Conservation (phyloP, 2,888 invertebrate species). For the Pristionchus fissidentatus region DNA sequence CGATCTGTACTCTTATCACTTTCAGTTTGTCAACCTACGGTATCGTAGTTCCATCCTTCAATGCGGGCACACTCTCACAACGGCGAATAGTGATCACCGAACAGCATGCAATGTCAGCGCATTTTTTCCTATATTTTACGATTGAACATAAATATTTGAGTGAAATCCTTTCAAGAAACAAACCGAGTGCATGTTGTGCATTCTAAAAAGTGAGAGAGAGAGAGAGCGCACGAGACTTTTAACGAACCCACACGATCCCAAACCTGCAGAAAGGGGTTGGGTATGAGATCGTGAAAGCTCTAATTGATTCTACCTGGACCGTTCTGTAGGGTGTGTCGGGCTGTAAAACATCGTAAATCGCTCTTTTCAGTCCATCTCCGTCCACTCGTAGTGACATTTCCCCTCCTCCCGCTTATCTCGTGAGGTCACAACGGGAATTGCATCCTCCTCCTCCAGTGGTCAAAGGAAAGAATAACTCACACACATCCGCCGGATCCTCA, state of each 20-base stretch:
- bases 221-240: too few species aligned
- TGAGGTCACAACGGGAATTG: background rate
- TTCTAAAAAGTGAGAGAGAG: too few species aligned
- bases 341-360: background rate
- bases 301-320: background rate
- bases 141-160: too few species aligned
- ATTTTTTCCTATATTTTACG: too few species aligned
- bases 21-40: conserved; percentile 47
- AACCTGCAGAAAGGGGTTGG: background rate
- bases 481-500: background rate
- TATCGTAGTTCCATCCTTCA: conserved; percentile 15
- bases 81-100: conserved; percentile 26
- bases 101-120: conserved; percentile 8
- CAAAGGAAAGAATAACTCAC: background rate
- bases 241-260: too few species aligned
- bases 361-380: conserved; percentile 1
- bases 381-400: conserved; percentile 9
- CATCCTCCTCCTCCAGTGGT: background rate
- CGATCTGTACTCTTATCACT: too few species aligned
- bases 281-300: background rate
- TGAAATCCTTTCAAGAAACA: too few species aligned
- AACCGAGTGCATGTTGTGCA: too few species aligned
- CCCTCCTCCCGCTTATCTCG: conserved; percentile 35
- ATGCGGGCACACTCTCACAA: background rate
- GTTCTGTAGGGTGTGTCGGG: background rate